These are phyloP conservation scores for Pycnomerus fuliginosus DNA, from an alignment of 2,888 invertebrate genomes.

Conservation along the genomic window DNA sequence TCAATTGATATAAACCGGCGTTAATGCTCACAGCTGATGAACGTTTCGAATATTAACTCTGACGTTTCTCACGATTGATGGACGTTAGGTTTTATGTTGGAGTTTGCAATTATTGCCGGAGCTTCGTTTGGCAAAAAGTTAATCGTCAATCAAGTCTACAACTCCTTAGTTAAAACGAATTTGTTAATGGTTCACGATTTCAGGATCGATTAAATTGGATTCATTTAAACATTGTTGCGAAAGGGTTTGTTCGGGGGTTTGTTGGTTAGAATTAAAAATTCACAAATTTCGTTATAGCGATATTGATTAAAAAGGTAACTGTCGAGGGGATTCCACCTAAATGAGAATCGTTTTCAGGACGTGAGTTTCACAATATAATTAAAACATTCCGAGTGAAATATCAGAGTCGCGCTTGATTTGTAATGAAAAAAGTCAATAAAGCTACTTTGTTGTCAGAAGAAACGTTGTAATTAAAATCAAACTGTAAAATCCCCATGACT, in stretches of 20 bases:
- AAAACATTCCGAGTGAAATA: conserved; percentile 6
- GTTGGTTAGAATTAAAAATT: too few species aligned
- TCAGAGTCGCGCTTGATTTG: conserved; percentile 17
- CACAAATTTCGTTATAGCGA: too few species aligned
- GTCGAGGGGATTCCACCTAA: too few species aligned
- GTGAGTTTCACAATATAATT: too few species aligned
- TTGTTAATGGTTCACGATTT: conserved; percentile 20
- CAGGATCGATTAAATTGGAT: too few species aligned
- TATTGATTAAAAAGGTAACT: too few species aligned
- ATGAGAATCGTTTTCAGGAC: too few species aligned
- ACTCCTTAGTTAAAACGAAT: conserved; percentile 17
- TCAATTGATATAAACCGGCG: conserved; percentile 21
- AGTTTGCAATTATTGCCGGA: conserved; percentile 16
- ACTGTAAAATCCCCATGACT: conserved; percentile 17
- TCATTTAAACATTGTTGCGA: too few species aligned
- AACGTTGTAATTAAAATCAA: conserved; percentile 16
- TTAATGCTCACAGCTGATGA: conserved; percentile 23
- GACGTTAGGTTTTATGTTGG: conserved; percentile 21
- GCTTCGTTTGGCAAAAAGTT: too few species aligned
- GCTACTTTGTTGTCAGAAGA: conserved; percentile 5
- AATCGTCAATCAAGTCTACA: conserved; percentile 18
- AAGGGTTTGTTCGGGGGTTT: too few species aligned
- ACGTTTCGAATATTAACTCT: conserved; percentile 20
- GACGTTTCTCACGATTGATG: conserved; percentile 27
- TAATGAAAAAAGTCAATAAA: conserved; percentile 12